Evolutionary conservation across 2,113 vertebrate genomes (phyloP).

Genomic region (Channa maculata): DNA sequence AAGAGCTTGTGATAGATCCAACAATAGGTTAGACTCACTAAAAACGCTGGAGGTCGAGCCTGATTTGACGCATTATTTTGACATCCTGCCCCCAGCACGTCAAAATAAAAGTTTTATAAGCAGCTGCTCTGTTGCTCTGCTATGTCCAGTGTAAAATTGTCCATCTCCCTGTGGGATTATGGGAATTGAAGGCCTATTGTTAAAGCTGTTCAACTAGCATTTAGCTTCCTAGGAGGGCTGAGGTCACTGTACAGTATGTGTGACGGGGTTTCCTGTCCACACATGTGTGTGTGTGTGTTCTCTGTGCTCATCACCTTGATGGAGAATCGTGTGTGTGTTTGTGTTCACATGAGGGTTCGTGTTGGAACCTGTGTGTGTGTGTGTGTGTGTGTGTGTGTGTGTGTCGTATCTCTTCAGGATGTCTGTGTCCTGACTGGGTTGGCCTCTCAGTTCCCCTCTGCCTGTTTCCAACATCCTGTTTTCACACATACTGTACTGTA

Average conservation of each 20-base stretch:
- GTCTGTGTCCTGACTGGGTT: slow-evolving; percentile 68
- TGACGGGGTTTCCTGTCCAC: not conserved
- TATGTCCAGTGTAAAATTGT: not conserved
- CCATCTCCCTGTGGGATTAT: slow-evolving; percentile 45
- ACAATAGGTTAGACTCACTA: not conserved
- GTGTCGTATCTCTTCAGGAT: slow-evolving; percentile 57
- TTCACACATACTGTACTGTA: slow-evolving; percentile 29
- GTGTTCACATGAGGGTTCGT: not conserved
- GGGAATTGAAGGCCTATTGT: slow-evolving; percentile 59
- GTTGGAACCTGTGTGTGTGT: not conserved
- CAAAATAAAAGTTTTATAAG: slow-evolving; percentile 35
- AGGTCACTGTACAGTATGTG: not conserved
- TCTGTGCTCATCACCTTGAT: slow-evolving; percentile 14
- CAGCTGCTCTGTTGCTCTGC: not conserved
- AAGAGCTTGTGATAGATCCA: not conserved
- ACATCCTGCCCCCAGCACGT: not conserved
- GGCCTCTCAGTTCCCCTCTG: slow-evolving; percentile 49
- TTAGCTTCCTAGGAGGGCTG: slow-evolving; percentile 12
- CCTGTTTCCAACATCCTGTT: slow-evolving; percentile 63
- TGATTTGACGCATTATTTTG: slow-evolving; percentile 11
- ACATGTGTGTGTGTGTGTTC: slow-evolving; percentile 21
- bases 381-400: slow-evolving; percentile 2
- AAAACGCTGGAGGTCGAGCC: slow-evolving; percentile 9
- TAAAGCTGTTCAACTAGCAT: slow-evolving; percentile 4
- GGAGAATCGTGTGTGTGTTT: slow-evolving; percentile 3